phyloP scores from a whole-genome alignment of 2,113 vertebrate species.

The Plecotus auritus region DNA sequence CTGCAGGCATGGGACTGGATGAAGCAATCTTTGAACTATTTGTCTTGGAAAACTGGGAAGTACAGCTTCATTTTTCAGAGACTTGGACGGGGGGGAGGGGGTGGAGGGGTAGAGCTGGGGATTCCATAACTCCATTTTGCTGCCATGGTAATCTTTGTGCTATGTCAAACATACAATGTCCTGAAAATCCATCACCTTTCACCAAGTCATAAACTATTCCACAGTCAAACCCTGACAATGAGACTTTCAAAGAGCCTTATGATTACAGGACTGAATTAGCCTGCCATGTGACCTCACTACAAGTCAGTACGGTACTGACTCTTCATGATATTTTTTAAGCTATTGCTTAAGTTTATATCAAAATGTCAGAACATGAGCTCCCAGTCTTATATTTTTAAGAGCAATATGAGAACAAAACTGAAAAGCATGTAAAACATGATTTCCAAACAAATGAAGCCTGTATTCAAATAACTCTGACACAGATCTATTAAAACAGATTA shows the following conservation, averaged over 20 bases:
- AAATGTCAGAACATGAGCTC: not conserved
- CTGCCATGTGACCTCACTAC: not conserved
- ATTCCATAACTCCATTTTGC: not conserved
- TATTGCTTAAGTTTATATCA: not conserved
- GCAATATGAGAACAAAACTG: not conserved
- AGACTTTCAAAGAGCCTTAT: not conserved
- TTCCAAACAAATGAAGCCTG: constrained; percentile 1
- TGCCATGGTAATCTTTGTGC: not conserved
- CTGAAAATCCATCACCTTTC: not conserved
- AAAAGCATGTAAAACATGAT: not conserved
- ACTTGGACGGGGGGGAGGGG: not conserved
- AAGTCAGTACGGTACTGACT: not conserved
- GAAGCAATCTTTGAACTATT: not conserved
- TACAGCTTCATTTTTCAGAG: not conserved
- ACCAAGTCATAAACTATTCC: not conserved
- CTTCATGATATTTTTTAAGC: not conserved
- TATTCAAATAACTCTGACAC: not conserved
- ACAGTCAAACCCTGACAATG: not conserved
- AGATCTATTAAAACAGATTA: not conserved
- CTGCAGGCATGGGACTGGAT: not conserved
- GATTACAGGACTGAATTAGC: not conserved
- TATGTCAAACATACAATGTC: not conserved
- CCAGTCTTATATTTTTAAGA: not conserved
- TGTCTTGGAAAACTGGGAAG: not conserved
- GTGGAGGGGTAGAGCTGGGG: too few species aligned